A percentile compares a stretch with the other conserved stretches of the same genome.
Evolutionary conservation across 2,113 vertebrate species (phyloP).

Genomic region (Burhinus oedicnemus): DNA sequence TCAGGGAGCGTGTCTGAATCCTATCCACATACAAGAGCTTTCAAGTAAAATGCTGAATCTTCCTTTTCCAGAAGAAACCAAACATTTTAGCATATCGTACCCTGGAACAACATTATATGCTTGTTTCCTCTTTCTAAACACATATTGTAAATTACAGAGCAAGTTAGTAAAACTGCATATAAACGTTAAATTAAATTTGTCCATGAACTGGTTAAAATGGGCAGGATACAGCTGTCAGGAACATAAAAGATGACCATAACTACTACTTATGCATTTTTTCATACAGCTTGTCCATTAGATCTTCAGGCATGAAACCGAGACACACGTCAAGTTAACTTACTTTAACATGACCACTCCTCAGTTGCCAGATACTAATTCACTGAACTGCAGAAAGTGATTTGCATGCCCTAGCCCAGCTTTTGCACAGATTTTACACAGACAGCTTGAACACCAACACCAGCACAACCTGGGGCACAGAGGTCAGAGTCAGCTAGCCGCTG

Average conservation of each 20-base stretch:
- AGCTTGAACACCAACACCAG: neutral
- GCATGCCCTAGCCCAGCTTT: neutral
- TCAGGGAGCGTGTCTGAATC: neutral
- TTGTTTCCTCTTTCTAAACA: neutral
- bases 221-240: neutral
- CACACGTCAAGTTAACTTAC: neutral
- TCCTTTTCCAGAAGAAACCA: neutral
- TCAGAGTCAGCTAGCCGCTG: fast-evolving
- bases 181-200: neutral
- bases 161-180: neutral
- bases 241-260: neutral
- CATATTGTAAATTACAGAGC: neutral
- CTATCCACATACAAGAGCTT: neutral
- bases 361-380: neutral
- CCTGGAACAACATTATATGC: neutral
- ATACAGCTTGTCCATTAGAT: neutral
- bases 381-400: neutral
- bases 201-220: neutral
- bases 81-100: neutral
- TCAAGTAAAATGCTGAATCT: neutral
- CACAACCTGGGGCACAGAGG: neutral
- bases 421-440: neutral
- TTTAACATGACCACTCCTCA: neutral
- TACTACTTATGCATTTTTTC: neutral
- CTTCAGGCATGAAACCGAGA: neutral